Percentiles rank a stretch among this genome's conserved stretches.
phyloP scores from a whole-genome alignment of 2,888 invertebrate genomes.

The Nymphalis urticae region DNA sequence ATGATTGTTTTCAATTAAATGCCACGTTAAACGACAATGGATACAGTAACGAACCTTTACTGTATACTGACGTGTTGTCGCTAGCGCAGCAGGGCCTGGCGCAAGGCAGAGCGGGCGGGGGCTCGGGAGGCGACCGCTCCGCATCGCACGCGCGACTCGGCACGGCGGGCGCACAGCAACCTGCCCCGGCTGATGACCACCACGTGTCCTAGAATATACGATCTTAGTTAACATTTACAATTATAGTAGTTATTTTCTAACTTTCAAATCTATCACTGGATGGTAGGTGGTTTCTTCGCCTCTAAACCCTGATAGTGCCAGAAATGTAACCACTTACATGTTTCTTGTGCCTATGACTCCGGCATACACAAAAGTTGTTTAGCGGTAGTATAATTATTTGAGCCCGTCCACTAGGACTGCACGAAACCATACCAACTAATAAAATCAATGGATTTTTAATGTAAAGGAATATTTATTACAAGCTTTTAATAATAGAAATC shows the following conservation, averaged over 20 bases:
- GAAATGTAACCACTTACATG: too few species aligned
- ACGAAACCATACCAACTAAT: too few species aligned
- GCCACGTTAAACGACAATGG: conserved; percentile 13
- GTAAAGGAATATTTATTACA: too few species aligned
- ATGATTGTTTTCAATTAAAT: not conserved
- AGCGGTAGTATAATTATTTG: too few species aligned
- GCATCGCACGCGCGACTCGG: conserved; percentile 80
- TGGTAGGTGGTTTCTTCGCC: not conserved
- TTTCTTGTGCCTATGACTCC: too few species aligned
- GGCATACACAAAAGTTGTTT: too few species aligned
- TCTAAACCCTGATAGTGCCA: too few species aligned
- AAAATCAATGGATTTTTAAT: too few species aligned
- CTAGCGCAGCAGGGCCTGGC: conserved; percentile 63
- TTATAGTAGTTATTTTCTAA: too few species aligned
- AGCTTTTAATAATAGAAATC: too few species aligned
- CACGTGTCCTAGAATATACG: conserved; percentile 62
- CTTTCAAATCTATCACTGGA: not conserved
- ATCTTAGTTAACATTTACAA: not conserved
- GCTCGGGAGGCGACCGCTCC: conserved; percentile 78
- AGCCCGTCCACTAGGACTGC: too few species aligned
- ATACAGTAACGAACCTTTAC: conserved; percentile 38
- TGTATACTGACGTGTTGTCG: conserved; percentile 66
- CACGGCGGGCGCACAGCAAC: conserved; percentile 76
- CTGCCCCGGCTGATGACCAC: conserved; percentile 71
- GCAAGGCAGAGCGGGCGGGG: conserved; percentile 62